Percentiles rank a stretch among this genome's conserved stretches.
These are phyloP conservation scores for Meandrusa payeni DNA, from an alignment of 2,888 invertebrate genomes.

Conservation along the genomic window DNA sequence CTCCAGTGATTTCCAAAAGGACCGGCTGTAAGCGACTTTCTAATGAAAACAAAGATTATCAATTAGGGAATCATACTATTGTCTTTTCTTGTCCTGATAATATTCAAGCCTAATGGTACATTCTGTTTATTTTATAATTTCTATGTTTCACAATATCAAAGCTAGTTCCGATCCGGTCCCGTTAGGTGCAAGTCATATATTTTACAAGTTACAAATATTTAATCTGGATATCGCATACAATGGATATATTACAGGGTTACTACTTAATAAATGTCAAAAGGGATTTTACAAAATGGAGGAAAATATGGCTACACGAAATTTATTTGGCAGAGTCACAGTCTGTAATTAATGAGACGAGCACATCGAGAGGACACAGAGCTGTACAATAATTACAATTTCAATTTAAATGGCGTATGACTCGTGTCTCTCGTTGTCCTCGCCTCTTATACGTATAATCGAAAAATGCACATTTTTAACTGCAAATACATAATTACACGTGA, in stretches of 20 bases:
- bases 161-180: conserved; percentile 17
- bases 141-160: neutral
- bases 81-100: no score
- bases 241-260: conserved; percentile 16
- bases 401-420: neutral
- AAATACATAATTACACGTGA: conserved; percentile 5
- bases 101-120: no score
- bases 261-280: conserved; percentile 20
- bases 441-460: conserved; percentile 4
- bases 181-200: conserved; percentile 23
- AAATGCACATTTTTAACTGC: conserved; percentile 14
- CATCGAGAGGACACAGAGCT: neutral
- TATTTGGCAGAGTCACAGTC: conserved; percentile 41
- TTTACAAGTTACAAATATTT: conserved; percentile 26
- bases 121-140: no score
- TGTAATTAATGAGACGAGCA: conserved; percentile 12
- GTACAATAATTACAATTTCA: no score
- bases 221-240: conserved; percentile 25
- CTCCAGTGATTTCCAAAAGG: no score
- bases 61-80: neutral
- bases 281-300: conserved; percentile 18
- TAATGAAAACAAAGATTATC: no score
- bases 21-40: no score
- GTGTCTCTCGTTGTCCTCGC: neutral
- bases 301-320: conserved; percentile 22